Evolutionary conservation across 1,140 invertebrate species (phyloP), one percentile per base, ranked within the genome.

Genomic region (Tachypleus tridentatus): DNA sequence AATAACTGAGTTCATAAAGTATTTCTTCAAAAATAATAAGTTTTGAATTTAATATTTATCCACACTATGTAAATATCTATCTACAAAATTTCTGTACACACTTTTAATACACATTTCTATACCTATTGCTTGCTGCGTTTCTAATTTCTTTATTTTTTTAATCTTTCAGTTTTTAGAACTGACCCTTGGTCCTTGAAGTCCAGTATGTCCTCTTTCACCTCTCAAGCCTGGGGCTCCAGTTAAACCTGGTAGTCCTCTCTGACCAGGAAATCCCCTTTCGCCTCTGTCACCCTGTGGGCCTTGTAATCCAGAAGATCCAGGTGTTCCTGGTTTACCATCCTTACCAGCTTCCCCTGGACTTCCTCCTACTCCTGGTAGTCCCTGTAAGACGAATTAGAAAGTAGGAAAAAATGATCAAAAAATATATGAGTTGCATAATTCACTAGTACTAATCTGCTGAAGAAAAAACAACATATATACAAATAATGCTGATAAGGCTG

Each of bases 271-370:
- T 57, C 87, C 87, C 72, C 86, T 75, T 76, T 88, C 87, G 49
- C 88, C 88, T 7, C 85, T 82, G 70, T 84, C 84, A 60, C 87
- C 86, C 70, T 84, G 74, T 48, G 74, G 71, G 61, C 85, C 85
- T 62, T 76, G 67, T 4, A 74, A 57, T 29, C 85, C 85, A 3
- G 81, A 76, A 48, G 81, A 77, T 48, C 88, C 88, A 69, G 84
- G 81, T 4, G 82, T 71, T 56, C 89, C 89, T n/a, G 80, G 76
- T 73, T 87, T 85, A 7, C 89, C 89, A 70, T 86, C 83, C 71
- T 88, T 89, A 5, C 88, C 88, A n/a, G 86, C 79, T n/a, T 80
- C 64, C 3, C 89, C 89, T n/a, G 83, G 81, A 73, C 81, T 81
- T 9, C 88, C 88, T 59, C 83, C 78, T 57, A 81, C 72, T 63